Evolutionary conservation across 2,797 vertebrate species (phyloP).

Genomic region (Sphaeramia orbicularis): DNA sequence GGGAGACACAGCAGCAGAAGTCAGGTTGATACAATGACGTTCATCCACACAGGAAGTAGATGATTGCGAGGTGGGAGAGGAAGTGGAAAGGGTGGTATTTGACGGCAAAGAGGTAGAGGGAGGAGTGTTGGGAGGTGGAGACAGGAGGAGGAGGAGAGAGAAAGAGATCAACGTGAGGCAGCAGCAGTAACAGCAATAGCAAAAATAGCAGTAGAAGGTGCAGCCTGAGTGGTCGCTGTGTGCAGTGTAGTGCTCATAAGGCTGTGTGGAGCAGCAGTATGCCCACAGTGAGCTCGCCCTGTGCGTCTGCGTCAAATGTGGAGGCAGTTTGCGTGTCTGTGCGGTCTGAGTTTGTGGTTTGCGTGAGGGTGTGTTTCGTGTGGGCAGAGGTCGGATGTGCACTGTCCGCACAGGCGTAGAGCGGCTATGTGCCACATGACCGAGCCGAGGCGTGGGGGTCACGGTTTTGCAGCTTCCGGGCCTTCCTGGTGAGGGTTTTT

Average conservation of each 20-base stretch:
- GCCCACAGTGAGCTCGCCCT: conserved; percentile 48
- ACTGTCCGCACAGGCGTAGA: conserved; percentile 55
- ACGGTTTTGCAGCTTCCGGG: conserved; percentile 61
- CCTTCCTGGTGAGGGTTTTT: conserved; percentile 71
- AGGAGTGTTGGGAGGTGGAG: conserved; percentile 70
- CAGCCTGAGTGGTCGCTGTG: conserved; percentile 81
- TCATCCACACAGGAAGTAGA: conserved; percentile 79
- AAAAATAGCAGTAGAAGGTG: conserved; percentile 86
- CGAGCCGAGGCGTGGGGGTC: conserved; percentile 51
- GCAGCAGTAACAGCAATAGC: conserved; percentile 87
- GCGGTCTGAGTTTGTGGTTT: conserved; percentile 61
- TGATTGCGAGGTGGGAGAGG: conserved; percentile 47
- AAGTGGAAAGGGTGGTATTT: conserved; percentile 36
- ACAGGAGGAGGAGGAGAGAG: conserved; percentile 84
- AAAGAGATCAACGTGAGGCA: conserved; percentile 85
- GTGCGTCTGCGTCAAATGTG: conserved; percentile 53
- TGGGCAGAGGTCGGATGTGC: conserved; percentile 67
- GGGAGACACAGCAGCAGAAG: conserved; percentile 50
- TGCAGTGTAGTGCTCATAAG: conserved; percentile 58
- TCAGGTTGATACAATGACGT: conserved; percentile 78
- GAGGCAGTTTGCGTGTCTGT: conserved; percentile 55
- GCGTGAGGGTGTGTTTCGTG: conserved; percentile 59
- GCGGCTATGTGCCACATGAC: conserved; percentile 44
- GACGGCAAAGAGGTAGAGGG: conserved; percentile 59
- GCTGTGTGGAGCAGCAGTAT: conserved; percentile 50